Percentiles rank a stretch among this genome's conserved stretches.
Conservation (phyloP, 1,140 invertebrate genomes). For the Drosophila willistoni region DNA sequence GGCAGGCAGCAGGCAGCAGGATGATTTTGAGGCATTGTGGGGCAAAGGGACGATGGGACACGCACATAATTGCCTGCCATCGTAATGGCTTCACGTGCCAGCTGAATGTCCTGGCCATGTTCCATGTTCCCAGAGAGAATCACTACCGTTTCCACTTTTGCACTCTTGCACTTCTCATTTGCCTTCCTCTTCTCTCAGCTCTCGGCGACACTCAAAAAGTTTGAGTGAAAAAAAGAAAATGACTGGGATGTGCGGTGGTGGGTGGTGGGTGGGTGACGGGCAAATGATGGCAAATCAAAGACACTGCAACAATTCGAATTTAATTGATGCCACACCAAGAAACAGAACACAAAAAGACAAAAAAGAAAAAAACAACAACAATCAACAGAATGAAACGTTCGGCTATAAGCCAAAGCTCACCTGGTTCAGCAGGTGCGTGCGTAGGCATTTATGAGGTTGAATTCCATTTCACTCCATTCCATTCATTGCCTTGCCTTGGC, state of each 20-base stretch:
- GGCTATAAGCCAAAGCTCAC: slow-evolving; percentile 18
- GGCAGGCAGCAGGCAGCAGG: slow-evolving; percentile 3
- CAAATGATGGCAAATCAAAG: slow-evolving; percentile 56
- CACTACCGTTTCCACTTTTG: slow-evolving; percentile 1
- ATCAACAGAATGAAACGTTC: slow-evolving; percentile 34
- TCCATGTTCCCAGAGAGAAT: slow-evolving; percentile 6
- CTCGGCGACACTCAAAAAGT: slow-evolving; percentile 7
- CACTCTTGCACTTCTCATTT: background rate
- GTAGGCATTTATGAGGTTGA: slow-evolving; percentile 53
- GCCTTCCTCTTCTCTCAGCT: background rate
- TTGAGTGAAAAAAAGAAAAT: slow-evolving; percentile 15
- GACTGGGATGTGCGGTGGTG: background rate
- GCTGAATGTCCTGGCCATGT: slow-evolving; percentile 39
- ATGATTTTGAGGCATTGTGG: background rate
- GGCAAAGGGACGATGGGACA: slow-evolving; percentile 39
- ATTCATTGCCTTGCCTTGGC: too few species aligned
- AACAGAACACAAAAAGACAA: slow-evolving; percentile 31
- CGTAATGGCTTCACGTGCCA: slow-evolving; percentile 74
- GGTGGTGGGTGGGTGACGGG: background rate
- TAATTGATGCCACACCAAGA: slow-evolving; percentile 67
- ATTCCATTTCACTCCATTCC: background rate
- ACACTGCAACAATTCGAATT: slow-evolving; percentile 71
- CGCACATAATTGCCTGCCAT: slow-evolving; percentile 77
- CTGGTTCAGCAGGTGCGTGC: slow-evolving; percentile 38
- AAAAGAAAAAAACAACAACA: background rate